Evolutionary conservation across 2,113 vertebrate species (phyloP).

Genomic region (Catharus fuscescens): DNA sequence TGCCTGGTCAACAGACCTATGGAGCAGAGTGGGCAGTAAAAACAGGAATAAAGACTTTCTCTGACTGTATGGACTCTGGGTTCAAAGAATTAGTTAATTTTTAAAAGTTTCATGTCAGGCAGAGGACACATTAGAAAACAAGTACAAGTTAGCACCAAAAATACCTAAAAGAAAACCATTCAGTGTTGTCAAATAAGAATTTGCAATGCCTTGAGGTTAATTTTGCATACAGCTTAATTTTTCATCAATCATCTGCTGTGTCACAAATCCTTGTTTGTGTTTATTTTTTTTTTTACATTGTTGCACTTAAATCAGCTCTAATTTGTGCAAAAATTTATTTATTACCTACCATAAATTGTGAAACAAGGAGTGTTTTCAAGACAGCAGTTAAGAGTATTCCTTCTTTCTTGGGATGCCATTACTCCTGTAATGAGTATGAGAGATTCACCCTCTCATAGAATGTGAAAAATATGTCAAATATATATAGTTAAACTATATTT

Average conservation of each 20-base stretch:
- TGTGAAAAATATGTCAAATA: not conserved
- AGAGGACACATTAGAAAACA: not conserved
- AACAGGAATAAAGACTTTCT: not conserved
- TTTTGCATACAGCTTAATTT: not conserved
- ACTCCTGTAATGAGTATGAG: not conserved
- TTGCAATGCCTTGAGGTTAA: not conserved
- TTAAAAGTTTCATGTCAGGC: not conserved
- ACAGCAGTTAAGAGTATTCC: not conserved
- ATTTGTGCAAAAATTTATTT: conserved; percentile 26
- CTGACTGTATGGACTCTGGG: not conserved
- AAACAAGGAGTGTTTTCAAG: not conserved
- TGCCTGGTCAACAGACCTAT: not conserved
- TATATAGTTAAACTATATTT: not conserved
- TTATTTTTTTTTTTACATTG: not conserved
- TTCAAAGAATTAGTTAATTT: not conserved
- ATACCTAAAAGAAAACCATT: not conserved
- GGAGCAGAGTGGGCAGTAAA: not conserved
- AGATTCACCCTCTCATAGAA: not conserved
- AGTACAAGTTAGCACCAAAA: not conserved
- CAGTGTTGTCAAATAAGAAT: not conserved
- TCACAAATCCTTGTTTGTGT: not conserved
- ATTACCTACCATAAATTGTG: not conserved
- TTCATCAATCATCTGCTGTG: not conserved
- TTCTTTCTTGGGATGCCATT: conserved; percentile 1
- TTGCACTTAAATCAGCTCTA: not conserved